Percentiles rank a stretch among this genome's conserved stretches.
These are phyloP conservation scores for Muscina levida DNA, from an alignment of 2,888 invertebrate genomes.

Conservation along the genomic window DNA sequence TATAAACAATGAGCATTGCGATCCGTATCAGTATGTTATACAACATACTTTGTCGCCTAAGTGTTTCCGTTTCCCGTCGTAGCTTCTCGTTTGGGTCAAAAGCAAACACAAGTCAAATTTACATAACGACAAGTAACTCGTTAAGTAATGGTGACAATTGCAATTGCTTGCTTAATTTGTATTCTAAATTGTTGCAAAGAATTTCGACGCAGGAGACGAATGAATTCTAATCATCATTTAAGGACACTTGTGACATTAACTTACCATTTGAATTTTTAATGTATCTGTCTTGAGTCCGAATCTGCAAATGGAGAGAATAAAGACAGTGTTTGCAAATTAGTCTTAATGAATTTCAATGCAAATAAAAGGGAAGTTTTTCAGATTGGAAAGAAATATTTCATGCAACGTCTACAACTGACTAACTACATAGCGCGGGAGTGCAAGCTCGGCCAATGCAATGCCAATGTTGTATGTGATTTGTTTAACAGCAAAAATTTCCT, in stretches of 20 bases:
- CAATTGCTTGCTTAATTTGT: background rate
- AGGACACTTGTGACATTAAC: constrained; percentile 25
- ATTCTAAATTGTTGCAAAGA: background rate
- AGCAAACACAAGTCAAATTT: constrained; percentile 33
- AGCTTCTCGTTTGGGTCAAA: constrained; percentile 44
- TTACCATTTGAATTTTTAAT: constrained; percentile 30
- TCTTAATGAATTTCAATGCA: background rate
- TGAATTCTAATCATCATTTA: constrained; percentile 17
- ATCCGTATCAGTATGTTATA: constrained; percentile 10
- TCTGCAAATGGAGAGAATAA: constrained; percentile 8
- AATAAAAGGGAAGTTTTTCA: background rate
- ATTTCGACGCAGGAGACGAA: background rate
- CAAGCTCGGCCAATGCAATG: no score
- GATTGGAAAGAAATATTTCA: no score
- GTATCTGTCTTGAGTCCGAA: background rate
- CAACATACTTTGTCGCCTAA: constrained; percentile 50
- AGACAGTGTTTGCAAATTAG: background rate
- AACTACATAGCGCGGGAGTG: background rate
- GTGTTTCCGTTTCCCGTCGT: constrained; percentile 64
- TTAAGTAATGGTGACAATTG: constrained; percentile 47
- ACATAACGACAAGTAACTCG: constrained; percentile 50
- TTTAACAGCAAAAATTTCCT: background rate
- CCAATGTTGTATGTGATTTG: background rate
- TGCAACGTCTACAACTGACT: background rate
- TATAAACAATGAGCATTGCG: constrained; percentile 24